Conservation (phyloP, 1,140 invertebrate species). For the Lepidurus apus region DNA sequence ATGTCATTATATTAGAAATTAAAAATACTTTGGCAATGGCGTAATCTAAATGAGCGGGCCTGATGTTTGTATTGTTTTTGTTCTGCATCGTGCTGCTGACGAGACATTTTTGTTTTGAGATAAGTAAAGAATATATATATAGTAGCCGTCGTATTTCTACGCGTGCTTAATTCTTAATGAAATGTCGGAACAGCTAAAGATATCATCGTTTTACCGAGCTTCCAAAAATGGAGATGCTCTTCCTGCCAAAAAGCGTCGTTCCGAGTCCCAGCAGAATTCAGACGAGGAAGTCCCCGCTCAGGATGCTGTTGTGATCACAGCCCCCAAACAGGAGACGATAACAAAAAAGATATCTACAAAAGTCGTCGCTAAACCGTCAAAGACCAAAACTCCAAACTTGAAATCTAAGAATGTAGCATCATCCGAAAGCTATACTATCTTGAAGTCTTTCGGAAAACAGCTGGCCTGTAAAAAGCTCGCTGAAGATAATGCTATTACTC, state of each 20-base stretch:
- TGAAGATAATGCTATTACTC: background rate
- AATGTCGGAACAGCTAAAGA: background rate
- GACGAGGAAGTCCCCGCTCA: background rate
- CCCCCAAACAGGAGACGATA: background rate
- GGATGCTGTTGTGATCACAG: background rate
- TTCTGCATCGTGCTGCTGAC: too few relatives aligned
- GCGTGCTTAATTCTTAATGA: background rate
- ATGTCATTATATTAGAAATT: too few relatives aligned
- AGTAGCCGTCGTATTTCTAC: too few relatives aligned
- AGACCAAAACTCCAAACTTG: background rate
- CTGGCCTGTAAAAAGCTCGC: background rate
- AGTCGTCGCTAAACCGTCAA: background rate
- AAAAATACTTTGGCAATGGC: too few relatives aligned
- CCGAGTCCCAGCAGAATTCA: background rate
- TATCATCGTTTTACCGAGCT: background rate
- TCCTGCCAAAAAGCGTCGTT: background rate
- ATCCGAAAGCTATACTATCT: background rate
- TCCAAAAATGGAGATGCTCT: background rate
- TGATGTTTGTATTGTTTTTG: too few relatives aligned
- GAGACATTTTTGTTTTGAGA: too few relatives aligned
- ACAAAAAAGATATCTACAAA: background rate
- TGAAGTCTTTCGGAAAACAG: conserved; percentile 1
- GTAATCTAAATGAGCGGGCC: too few relatives aligned
- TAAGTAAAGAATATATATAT: too few relatives aligned
- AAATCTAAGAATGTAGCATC: background rate